Evolutionary conservation across 2,113 vertebrate genomes (phyloP).

Genomic region (Peromyscus maniculatus): DNA sequence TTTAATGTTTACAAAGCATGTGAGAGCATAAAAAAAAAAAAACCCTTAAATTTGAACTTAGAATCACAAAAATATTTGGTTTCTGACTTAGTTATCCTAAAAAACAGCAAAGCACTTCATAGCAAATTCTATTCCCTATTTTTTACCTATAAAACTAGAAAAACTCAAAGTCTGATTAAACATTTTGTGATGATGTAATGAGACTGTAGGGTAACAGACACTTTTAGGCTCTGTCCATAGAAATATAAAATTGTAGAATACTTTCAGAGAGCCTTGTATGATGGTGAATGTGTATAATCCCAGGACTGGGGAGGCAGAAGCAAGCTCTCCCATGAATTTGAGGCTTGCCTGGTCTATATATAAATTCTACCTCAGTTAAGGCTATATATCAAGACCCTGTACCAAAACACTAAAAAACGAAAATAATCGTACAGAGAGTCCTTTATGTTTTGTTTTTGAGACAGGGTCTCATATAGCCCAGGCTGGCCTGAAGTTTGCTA

Average conservation of each 20-base stretch:
- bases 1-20: background rate
- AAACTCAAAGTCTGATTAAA: background rate
- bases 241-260: background rate
- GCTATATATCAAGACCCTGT: background rate
- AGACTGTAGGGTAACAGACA: background rate
- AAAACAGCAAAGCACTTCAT: constrained; percentile 3
- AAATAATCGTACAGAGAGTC: background rate
- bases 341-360: background rate
- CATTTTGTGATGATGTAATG: background rate
- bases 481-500: background rate
- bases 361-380: background rate
- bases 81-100: constrained; percentile 41
- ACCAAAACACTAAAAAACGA: background rate
- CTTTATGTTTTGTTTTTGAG: background rate
- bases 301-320: background rate
- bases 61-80: background rate
- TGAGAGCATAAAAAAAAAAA: constrained; percentile 47
- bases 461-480: background rate
- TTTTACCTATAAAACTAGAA: background rate
- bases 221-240: background rate
- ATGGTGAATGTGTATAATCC: background rate
- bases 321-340: background rate
- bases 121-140: constrained; percentile 14
- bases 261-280: background rate
- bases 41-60: constrained; percentile 3